These are phyloP conservation scores for Trachelus tabidus DNA, from an alignment of 2,888 invertebrate species.

Conservation along the genomic window DNA sequence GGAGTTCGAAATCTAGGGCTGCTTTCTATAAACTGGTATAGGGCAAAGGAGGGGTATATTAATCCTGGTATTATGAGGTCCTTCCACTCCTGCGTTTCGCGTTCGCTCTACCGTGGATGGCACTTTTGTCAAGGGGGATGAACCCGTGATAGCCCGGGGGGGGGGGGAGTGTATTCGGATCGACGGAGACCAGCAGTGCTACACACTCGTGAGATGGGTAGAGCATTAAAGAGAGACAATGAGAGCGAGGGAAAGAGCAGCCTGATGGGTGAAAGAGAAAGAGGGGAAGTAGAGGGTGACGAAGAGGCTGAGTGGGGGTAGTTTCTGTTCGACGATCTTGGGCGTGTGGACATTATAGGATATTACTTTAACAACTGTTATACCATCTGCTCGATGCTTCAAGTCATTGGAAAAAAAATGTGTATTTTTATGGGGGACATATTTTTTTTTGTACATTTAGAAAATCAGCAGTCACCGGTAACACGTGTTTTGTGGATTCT, in stretches of 20 bases:
- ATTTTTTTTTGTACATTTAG: not conserved
- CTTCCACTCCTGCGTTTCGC: slow-evolving; percentile 6
- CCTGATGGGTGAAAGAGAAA: not conserved
- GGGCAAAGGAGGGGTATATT: slow-evolving; percentile 47
- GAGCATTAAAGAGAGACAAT: not conserved
- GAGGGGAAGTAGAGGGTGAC: not conserved
- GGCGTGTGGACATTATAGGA: not conserved
- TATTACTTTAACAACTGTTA: not conserved
- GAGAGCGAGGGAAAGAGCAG: not conserved
- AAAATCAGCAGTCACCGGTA: not conserved
- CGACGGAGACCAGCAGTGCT: not conserved
- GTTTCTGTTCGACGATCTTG: not conserved
- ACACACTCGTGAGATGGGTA: not conserved
- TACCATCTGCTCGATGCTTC: not conserved
- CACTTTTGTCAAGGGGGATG: slow-evolving; percentile 1
- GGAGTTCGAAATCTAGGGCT: slow-evolving; percentile 35
- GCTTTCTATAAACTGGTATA: slow-evolving; percentile 52
- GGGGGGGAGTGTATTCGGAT: not conserved
- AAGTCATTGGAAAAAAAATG: not conserved
- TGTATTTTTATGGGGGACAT: not conserved
- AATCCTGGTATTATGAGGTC: slow-evolving; percentile 52
- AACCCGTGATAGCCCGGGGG: not conserved
- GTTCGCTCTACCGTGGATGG: not conserved
- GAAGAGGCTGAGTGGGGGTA: not conserved
- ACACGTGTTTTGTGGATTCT: not conserved